Percentiles rank a stretch among this genome's conserved stretches.
Conservation (phyloP, 1,140 invertebrate species). For the Pentalonia nigronervosa region DNA sequence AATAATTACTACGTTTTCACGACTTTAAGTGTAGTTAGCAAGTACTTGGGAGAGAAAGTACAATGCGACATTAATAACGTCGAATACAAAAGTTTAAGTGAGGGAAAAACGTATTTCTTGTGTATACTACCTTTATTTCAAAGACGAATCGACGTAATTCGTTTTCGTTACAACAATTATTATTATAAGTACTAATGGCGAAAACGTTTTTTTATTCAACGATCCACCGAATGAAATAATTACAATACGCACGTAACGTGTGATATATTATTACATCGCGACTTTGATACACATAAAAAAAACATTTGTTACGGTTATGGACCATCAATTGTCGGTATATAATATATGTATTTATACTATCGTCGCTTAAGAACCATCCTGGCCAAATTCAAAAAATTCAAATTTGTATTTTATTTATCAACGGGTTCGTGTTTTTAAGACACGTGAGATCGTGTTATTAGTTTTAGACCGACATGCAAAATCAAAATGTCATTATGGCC, state of each 20-base stretch:
- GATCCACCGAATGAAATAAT: not conserved
- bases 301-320: not conserved
- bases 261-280: not conserved
- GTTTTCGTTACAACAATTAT: not conserved
- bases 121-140: not conserved
- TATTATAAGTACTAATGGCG: not conserved
- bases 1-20: constrained; percentile 38
- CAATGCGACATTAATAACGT: constrained; percentile 7
- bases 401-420: not conserved
- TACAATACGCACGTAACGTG: not conserved
- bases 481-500: not conserved
- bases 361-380: not conserved
- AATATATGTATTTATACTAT: not conserved
- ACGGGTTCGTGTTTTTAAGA: not conserved
- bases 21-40: constrained; percentile 26
- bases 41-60: not conserved
- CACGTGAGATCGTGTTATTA: not conserved
- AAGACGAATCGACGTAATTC: not conserved
- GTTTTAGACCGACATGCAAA: not conserved
- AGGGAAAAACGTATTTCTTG: not conserved
- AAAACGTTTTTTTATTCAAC: not conserved
- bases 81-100: constrained; percentile 16
- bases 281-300: not conserved
- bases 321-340: not conserved
- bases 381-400: not conserved